Evolutionary conservation across 2,113 vertebrate genomes (phyloP), one percentile per base, ranked within the genome.

Genomic region (Chloropsis hardwickii): DNA sequence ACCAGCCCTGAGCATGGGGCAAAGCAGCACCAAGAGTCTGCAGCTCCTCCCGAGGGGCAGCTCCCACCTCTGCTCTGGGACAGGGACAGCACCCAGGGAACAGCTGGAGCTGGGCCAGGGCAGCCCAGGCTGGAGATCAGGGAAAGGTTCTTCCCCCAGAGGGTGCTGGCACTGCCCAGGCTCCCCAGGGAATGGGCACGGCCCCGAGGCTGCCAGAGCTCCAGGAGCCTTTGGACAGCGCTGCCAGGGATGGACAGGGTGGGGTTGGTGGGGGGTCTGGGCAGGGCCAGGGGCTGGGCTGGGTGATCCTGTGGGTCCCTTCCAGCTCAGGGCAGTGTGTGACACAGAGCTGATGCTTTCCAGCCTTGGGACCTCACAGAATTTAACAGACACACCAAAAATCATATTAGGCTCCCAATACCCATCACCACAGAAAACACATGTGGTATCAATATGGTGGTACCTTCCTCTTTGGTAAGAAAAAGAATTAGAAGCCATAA

Each of bases 281-380:
- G 44, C 67, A 81, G 77, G 67, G 19, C 0, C 5, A 14, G 37
- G 53, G 1, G 22, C 0, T 56, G 71, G 5, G 1, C 3, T 18
- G 2, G 2, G 1, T 35, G 22, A 19, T 56, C 22, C 15, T 33
- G 18, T 11, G 16, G 3, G 11, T 13, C 10, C 40, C 40, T 28
- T 24, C 31, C n/a, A 2, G 40, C 73, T 87, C 56, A 25, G 35
- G 35, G 5, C 17, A 27, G 1, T 28, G 47, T 54, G 61, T 74
- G 56, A 51, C 15, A 44, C 35, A 10, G 1, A 64, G 19, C 39
- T 70, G 76, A 51, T 37, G 50, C 35, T 25, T 80, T 42, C 72
- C 60, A 73, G 33, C 66, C 54, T 40, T 25, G 16, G 40, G 24
- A 45, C 66, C 69, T 87, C 82, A 19, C 0, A 39, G 58, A n/a